A percentile compares a stretch with the other conserved stretches of the same genome.
These are phyloP conservation scores for Ypsolopha scabrella DNA, from an alignment of 2,888 invertebrate genomes.

Conservation along the genomic window DNA sequence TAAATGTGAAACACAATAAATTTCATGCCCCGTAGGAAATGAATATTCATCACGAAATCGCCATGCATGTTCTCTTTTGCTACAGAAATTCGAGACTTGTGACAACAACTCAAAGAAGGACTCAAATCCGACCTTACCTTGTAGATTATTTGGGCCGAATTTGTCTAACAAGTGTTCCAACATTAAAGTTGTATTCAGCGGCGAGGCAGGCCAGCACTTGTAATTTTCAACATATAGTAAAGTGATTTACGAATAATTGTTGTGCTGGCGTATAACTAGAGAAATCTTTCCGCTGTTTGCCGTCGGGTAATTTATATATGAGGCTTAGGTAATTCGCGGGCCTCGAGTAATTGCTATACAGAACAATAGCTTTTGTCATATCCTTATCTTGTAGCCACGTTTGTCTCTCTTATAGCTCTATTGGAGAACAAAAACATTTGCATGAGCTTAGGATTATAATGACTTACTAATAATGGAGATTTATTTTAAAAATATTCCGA, in stretches of 20 bases:
- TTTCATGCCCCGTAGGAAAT: slow-evolving; percentile 71
- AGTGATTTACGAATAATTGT: slow-evolving; percentile 72
- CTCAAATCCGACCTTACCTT: slow-evolving; percentile 48
- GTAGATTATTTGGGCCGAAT: slow-evolving; percentile 35
- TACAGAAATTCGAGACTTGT: slow-evolving; percentile 56
- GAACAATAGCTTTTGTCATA: slow-evolving; percentile 71
- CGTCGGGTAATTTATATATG: slow-evolving; percentile 69
- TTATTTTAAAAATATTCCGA: neutral
- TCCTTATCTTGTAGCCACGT: slow-evolving; percentile 60
- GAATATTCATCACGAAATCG: slow-evolving; percentile 72
- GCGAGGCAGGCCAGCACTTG: slow-evolving; percentile 47
- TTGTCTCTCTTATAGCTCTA: slow-evolving; percentile 51
- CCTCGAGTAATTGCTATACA: slow-evolving; percentile 65
- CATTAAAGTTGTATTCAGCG: slow-evolving; percentile 45
- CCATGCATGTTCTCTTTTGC: slow-evolving; percentile 69
- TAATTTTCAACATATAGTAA: slow-evolving; percentile 72
- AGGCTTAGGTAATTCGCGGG: slow-evolving; percentile 69
- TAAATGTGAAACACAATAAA: slow-evolving; percentile 72
- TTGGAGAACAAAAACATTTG: slow-evolving; percentile 45
- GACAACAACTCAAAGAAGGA: slow-evolving; percentile 20
- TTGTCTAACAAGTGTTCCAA: slow-evolving; percentile 24
- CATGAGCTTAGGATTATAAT: slow-evolving; percentile 33
- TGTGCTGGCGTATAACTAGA: slow-evolving; percentile 69
- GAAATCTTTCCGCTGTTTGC: slow-evolving; percentile 71
- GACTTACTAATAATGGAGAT: neutral